These are phyloP conservation scores for Oscheius sp. DNA, from an alignment of 2,888 invertebrate genomes.

Conservation along the genomic window DNA sequence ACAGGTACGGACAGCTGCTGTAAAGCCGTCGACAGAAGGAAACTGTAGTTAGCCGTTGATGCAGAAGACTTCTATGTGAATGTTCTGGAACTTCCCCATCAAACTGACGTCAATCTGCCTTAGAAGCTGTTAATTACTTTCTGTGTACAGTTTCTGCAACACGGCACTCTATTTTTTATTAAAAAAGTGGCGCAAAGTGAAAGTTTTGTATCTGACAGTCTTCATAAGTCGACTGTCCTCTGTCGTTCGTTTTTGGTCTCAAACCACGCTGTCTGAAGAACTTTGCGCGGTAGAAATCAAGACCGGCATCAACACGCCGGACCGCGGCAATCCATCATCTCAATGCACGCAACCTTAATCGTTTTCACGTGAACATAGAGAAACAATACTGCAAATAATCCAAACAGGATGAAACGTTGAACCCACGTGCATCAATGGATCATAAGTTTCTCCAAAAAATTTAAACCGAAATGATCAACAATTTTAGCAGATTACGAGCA, in stretches of 20 bases:
- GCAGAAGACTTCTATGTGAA: too few relatives aligned
- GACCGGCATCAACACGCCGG: constrained; percentile 19
- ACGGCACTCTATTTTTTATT: too few relatives aligned
- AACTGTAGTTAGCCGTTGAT: too few relatives aligned
- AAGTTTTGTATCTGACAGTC: background rate
- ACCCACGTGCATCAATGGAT: background rate
- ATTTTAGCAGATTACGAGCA: background rate
- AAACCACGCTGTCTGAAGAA: constrained; percentile 31
- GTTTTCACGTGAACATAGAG: constrained; percentile 37
- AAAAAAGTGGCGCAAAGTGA: background rate
- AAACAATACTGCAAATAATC: constrained; percentile 1
- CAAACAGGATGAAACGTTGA: background rate
- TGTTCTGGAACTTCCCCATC: too few relatives aligned
- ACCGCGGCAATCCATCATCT: constrained; percentile 34
- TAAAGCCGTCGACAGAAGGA: background rate
- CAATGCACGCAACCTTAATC: constrained; percentile 35
- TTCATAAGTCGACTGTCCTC: constrained; percentile 23
- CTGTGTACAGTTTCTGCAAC: too few relatives aligned
- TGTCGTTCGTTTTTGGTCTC: constrained; percentile 24
- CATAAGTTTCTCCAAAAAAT: background rate
- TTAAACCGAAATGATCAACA: background rate
- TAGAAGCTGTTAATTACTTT: too few relatives aligned
- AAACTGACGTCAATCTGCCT: too few relatives aligned
- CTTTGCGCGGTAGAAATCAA: constrained; percentile 31
- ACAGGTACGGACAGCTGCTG: background rate